These are phyloP conservation scores for Drosophila tsacasi DNA, from an alignment of 1,140 invertebrate species.

Conservation along the genomic window DNA sequence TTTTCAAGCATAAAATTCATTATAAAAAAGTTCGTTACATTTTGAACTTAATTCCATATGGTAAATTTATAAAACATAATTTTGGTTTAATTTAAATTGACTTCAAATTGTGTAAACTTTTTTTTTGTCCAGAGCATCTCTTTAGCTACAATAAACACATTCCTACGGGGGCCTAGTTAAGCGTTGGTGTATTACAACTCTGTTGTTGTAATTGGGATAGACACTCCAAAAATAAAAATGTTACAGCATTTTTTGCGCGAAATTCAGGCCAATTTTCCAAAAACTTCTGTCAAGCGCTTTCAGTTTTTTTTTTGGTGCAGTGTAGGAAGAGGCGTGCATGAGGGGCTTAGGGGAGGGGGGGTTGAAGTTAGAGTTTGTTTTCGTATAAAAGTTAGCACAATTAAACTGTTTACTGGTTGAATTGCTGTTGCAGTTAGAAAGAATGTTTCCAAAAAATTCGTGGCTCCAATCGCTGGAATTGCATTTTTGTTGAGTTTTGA, in stretches of 20 bases:
- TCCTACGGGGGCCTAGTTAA: slow-evolving; percentile 15
- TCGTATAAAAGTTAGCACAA: slow-evolving; percentile 68
- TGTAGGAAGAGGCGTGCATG: slow-evolving; percentile 66
- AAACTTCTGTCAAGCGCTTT: slow-evolving; percentile 38
- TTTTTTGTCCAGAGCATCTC: slow-evolving; percentile 58
- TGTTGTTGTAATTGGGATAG: slow-evolving; percentile 39
- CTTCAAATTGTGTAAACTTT: not conserved
- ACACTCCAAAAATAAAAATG: slow-evolving; percentile 13
- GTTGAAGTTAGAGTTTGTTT: slow-evolving; percentile 20
- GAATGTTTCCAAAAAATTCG: slow-evolving; percentile 70
- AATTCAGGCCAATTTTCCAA: slow-evolving; percentile 37
- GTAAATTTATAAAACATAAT: not conserved
- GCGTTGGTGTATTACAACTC: slow-evolving; percentile 43
- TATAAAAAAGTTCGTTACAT: not conserved
- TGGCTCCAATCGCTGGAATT: slow-evolving; percentile 48
- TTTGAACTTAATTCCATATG: not conserved
- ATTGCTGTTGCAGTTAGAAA: slow-evolving; percentile 62
- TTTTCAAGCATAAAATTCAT: too few species aligned
- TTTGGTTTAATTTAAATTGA: not conserved
- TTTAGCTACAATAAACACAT: slow-evolving; percentile 35
- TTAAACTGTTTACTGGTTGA: slow-evolving; percentile 80
- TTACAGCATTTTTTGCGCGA: slow-evolving; percentile 46
- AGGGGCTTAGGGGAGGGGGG: slow-evolving; percentile 22
- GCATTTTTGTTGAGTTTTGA: slow-evolving; percentile 47
- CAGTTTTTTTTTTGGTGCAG: slow-evolving; percentile 20